These are phyloP conservation scores for Drosophila paranaensis DNA, from an alignment of 2,888 invertebrate genomes.

Conservation along the genomic window DNA sequence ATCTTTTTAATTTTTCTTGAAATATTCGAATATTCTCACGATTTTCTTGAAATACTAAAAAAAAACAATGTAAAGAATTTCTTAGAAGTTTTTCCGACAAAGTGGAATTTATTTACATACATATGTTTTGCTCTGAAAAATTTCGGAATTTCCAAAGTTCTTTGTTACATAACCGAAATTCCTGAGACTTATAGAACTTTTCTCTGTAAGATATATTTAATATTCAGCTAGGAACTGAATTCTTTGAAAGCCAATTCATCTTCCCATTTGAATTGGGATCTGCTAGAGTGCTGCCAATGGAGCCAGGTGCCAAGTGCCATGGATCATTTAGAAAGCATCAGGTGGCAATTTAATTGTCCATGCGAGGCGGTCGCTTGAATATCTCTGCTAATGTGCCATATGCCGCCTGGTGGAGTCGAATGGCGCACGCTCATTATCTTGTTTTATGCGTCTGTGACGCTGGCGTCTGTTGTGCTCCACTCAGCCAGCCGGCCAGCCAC, in stretches of 20 bases:
- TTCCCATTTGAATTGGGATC: neutral
- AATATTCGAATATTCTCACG: neutral
- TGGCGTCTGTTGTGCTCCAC: slow-evolving; percentile 38
- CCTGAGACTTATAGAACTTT: neutral
- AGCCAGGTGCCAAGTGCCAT: neutral
- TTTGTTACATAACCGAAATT: neutral
- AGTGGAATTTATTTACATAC: neutral
- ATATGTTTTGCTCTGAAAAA: neutral
- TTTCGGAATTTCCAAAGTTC: neutral
- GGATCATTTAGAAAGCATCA: slow-evolving; percentile 47
- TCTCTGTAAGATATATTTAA: neutral
- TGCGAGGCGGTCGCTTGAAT: slow-evolving; percentile 31
- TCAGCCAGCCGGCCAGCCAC: slow-evolving; percentile 9
- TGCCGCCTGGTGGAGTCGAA: slow-evolving; percentile 50
- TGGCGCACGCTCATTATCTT: slow-evolving; percentile 68
- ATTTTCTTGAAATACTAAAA: neutral
- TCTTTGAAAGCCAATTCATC: no score
- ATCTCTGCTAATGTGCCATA: slow-evolving; percentile 58
- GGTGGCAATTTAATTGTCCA: slow-evolving; percentile 52
- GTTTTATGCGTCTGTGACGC: slow-evolving; percentile 61
- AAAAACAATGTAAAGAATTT: neutral
- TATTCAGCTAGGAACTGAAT: neutral
- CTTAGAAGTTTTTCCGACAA: no score
- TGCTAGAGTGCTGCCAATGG: neutral
- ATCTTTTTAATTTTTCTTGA: neutral